These are phyloP conservation scores for Hoplodrina ambigua DNA, from an alignment of 2,888 invertebrate genomes.

Conservation along the genomic window DNA sequence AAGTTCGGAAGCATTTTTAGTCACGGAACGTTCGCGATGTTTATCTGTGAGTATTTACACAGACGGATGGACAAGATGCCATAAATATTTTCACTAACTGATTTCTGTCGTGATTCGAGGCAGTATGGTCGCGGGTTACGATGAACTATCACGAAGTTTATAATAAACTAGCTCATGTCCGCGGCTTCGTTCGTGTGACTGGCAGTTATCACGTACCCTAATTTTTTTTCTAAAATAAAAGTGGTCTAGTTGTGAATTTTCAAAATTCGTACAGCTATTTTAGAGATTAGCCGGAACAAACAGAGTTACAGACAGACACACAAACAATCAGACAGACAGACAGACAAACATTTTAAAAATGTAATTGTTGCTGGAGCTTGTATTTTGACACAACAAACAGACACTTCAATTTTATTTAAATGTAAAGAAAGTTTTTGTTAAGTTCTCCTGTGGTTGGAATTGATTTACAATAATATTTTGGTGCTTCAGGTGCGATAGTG, in stretches of 20 bases:
- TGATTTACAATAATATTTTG: slow-evolving; percentile 10
- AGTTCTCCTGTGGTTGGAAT: slow-evolving; percentile 25
- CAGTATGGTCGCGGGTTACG: slow-evolving; percentile 51
- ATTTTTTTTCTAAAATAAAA: too few relatives aligned
- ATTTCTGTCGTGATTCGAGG: slow-evolving; percentile 60
- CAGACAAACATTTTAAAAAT: too few relatives aligned
- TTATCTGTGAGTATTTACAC: slow-evolving; percentile 62
- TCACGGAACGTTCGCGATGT: slow-evolving; percentile 60
- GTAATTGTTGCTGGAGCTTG: too few relatives aligned
- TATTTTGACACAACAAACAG: too few relatives aligned
- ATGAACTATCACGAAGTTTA: slow-evolving; percentile 46
- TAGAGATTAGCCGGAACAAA: too few relatives aligned
- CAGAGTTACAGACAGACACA: too few relatives aligned
- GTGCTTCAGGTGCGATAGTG: not conserved
- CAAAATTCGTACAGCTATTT: too few relatives aligned
- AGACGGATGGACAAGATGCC: slow-evolving; percentile 49
- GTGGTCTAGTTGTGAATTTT: too few relatives aligned
- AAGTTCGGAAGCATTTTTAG: slow-evolving; percentile 51
- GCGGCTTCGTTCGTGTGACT: too few relatives aligned
- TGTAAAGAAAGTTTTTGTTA: slow-evolving; percentile 28
- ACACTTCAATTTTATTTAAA: too few relatives aligned
- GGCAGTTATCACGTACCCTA: too few relatives aligned
- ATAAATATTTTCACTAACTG: slow-evolving; percentile 65
- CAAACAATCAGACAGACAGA: too few relatives aligned
- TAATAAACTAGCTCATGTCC: not conserved